Evolutionary conservation across 2,797 vertebrate species (phyloP).

Genomic region (Graptemys geographica): DNA sequence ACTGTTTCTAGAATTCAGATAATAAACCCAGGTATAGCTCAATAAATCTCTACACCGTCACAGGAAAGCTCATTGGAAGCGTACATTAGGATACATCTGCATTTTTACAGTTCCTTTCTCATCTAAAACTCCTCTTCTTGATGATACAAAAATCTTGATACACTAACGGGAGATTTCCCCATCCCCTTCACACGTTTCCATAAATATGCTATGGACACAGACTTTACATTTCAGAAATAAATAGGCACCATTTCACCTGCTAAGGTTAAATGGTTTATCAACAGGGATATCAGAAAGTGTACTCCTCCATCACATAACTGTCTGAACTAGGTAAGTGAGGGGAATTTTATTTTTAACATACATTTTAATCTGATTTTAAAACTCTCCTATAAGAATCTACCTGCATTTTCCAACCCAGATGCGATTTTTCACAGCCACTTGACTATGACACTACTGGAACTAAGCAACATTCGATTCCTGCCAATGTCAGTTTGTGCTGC

Average conservation of each 20-base stretch:
- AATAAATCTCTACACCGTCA: neutral
- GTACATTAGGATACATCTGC: neutral
- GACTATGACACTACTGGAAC: conserved; percentile 4
- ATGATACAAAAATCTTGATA: neutral
- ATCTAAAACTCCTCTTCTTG: neutral
- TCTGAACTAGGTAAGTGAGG: neutral
- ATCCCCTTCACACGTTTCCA: neutral
- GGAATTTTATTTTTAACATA: neutral
- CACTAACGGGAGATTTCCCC: neutral
- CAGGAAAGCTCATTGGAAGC: neutral
- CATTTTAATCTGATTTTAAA: neutral
- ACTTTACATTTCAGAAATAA: neutral
- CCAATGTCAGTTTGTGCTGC: neutral
- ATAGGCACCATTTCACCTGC: neutral
- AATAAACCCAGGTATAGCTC: conserved; percentile 9
- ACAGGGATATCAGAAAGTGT: neutral
- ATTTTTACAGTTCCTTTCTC: neutral
- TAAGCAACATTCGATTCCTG: neutral
- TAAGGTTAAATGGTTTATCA: conserved; percentile 6
- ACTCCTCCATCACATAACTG: neutral
- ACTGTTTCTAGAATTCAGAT: conserved; percentile 43
- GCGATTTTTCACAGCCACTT: neutral
- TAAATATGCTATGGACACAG: neutral
- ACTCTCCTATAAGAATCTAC: neutral
- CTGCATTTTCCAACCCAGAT: neutral